Evolutionary conservation across 2,113 vertebrate genomes (phyloP).

Genomic region (Pleuronectes platessa): DNA sequence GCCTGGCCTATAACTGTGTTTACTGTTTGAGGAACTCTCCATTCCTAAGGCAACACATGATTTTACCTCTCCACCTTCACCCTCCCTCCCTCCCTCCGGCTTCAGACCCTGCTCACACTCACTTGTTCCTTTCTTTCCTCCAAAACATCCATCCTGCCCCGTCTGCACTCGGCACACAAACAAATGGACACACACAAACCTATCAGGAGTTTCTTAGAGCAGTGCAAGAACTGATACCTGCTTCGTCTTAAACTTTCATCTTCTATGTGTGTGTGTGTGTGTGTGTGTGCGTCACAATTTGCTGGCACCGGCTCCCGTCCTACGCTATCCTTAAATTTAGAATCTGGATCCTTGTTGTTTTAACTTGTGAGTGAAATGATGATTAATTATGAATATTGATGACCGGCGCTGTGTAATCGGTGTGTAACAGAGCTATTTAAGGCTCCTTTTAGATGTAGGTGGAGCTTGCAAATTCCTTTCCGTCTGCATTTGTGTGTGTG

Average conservation of each 20-base stretch:
- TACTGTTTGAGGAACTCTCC: conserved; percentile 30
- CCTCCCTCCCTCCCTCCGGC: conserved; percentile 19
- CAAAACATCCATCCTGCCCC: conserved; percentile 22
- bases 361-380: conserved; percentile 47
- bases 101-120: conserved; percentile 14
- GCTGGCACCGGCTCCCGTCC: conserved; percentile 13
- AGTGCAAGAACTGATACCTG: not conserved
- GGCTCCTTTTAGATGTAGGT: conserved; percentile 35
- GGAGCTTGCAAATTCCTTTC: conserved; percentile 23
- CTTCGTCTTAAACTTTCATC: conserved; percentile 14
- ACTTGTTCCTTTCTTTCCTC: conserved; percentile 51
- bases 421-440: conserved; percentile 53
- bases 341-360: conserved; percentile 29
- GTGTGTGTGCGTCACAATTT: conserved; percentile 25
- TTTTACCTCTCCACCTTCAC: conserved; percentile 29
- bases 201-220: not conserved
- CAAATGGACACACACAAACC: conserved; percentile 16
- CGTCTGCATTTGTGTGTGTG: not conserved
- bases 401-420: conserved; percentile 25
- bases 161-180: conserved; percentile 9
- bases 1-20: conserved; percentile 29
- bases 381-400: conserved; percentile 58
- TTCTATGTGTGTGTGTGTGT: conserved; percentile 11
- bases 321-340: conserved; percentile 30
- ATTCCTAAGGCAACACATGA: conserved; percentile 41